phyloP scores from a whole-genome alignment of 2,888 invertebrate genomes.

The Cerastis leucographa region DNA sequence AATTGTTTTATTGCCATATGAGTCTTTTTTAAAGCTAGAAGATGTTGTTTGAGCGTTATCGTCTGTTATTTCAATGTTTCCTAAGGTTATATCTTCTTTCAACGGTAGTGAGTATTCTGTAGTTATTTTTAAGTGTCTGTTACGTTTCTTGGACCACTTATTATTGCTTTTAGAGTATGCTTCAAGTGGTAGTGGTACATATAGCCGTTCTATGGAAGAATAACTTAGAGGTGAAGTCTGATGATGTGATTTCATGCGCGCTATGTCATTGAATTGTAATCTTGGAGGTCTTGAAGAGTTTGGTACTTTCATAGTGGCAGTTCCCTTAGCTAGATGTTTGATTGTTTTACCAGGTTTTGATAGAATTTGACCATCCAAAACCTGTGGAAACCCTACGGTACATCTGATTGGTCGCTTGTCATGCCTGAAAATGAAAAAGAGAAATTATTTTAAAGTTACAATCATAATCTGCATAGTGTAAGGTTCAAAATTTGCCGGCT shows the following conservation, averaged over 20 bases:
- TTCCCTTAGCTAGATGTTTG: background rate
- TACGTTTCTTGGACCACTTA: background rate
- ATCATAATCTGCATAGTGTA: background rate
- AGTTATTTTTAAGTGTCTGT: background rate
- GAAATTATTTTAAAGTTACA: slow-evolving; percentile 2
- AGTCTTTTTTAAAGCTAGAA: background rate
- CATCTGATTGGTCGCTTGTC: background rate
- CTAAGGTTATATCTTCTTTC: background rate
- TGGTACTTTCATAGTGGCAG: background rate
- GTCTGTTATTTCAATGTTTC: background rate
- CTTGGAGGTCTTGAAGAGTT: background rate
- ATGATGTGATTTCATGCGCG: background rate
- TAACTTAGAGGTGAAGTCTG: background rate
- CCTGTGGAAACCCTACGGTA: background rate
- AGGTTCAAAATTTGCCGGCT: too few species aligned
- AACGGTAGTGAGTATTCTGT: background rate
- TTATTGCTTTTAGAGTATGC: background rate
- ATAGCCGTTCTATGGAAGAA: background rate
- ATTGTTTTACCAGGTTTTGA: slow-evolving; percentile 4
- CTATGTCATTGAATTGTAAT: background rate
- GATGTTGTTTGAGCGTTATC: background rate
- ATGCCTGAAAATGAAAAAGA: slow-evolving; percentile 26
- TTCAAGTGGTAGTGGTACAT: background rate
- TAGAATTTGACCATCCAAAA: background rate
- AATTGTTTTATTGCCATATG: background rate